phyloP scores from a whole-genome alignment of 2,888 invertebrate species.

The Syrphus vitripennis region DNA sequence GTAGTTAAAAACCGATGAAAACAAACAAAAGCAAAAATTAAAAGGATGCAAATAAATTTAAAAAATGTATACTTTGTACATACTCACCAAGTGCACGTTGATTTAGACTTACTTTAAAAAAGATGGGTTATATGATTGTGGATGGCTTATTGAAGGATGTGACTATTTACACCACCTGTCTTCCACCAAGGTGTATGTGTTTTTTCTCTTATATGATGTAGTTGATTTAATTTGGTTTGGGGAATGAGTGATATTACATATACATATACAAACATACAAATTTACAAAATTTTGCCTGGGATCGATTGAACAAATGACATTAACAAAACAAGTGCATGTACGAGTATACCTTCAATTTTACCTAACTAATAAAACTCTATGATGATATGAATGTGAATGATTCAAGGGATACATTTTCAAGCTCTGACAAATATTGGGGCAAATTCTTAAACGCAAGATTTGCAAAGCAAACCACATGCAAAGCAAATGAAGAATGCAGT shows the following conservation, averaged over 20 bases:
- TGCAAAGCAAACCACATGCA: no score
- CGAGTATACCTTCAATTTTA: background rate
- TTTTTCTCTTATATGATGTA: background rate
- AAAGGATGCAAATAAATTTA: slow-evolving; percentile 46
- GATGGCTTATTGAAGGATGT: slow-evolving; percentile 26
- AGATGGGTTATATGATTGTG: slow-evolving; percentile 20
- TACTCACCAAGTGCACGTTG: slow-evolving; percentile 47
- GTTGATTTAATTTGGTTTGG: background rate
- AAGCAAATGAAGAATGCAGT: no score
- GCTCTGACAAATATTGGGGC: background rate
- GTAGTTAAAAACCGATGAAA: slow-evolving; percentile 37
- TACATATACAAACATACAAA: no score
- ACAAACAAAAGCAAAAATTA: slow-evolving; percentile 42
- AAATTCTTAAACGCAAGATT: no score
- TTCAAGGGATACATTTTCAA: background rate
- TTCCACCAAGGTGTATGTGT: slow-evolving; percentile 46
- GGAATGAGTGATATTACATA: background rate
- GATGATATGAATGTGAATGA: background rate
- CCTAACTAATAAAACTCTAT: background rate
- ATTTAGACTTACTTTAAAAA: slow-evolving; percentile 37
- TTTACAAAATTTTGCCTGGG: background rate
- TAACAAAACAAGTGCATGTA: background rate
- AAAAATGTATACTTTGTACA: no score
- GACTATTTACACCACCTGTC: slow-evolving; percentile 60
- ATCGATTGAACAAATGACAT: background rate